Percentiles rank a stretch among this genome's conserved stretches.
These are phyloP conservation scores for Sesia apiformis DNA, from an alignment of 2,888 invertebrate genomes.

Conservation along the genomic window DNA sequence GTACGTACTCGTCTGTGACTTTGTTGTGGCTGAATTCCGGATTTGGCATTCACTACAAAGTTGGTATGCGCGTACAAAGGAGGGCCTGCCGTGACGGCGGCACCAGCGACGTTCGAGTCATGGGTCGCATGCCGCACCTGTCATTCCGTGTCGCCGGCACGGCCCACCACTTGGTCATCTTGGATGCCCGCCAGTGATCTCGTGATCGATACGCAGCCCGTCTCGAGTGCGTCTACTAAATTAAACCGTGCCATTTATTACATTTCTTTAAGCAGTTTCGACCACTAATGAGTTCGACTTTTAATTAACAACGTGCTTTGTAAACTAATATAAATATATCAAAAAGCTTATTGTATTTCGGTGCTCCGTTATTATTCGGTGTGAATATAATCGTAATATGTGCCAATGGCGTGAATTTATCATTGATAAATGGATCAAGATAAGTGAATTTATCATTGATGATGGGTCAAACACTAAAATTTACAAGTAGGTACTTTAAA, in stretches of 20 bases:
- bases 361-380: background rate
- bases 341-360: background rate
- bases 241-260: constrained; percentile 71
- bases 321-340: background rate
- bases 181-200: constrained; percentile 61
- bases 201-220: constrained; percentile 63
- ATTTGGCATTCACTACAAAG: background rate
- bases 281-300: constrained; percentile 44
- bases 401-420: too few species aligned
- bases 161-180: constrained; percentile 67
- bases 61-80: constrained; percentile 27
- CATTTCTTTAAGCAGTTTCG: constrained; percentile 56
- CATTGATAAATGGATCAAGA: too few species aligned
- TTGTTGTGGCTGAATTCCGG: background rate
- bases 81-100: constrained; percentile 29
- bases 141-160: constrained; percentile 59
- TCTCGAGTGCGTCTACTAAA: constrained; percentile 70
- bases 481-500: too few species aligned
- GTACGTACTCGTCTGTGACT: background rate
- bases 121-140: constrained; percentile 71
- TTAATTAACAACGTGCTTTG: constrained; percentile 4
- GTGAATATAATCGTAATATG: too few species aligned
- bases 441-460: too few species aligned
- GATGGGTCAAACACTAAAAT: too few species aligned
- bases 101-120: constrained; percentile 51